These are phyloP conservation scores for Syngnathus acus DNA, from an alignment of 2,797 vertebrate genomes.

Conservation along the genomic window DNA sequence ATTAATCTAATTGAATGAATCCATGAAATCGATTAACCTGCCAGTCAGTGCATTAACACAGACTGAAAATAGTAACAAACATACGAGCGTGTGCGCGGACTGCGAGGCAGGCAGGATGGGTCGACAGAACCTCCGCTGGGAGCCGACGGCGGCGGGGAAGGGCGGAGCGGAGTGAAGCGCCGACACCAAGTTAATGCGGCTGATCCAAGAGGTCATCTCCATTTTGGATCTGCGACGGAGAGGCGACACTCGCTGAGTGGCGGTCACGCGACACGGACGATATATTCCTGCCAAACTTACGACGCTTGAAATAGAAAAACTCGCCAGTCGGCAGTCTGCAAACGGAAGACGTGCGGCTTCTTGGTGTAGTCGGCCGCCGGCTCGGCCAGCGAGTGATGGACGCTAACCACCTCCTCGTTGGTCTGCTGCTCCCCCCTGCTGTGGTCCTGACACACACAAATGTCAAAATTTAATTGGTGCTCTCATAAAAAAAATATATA, in stretches of 20 bases:
- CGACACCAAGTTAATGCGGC: constrained; percentile 82
- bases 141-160: constrained; percentile 85
- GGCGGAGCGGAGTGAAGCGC: constrained; percentile 85
- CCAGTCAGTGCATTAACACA: neutral
- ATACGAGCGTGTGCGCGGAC: constrained; percentile 60
- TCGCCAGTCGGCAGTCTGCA: constrained; percentile 88
- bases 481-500: too few species aligned
- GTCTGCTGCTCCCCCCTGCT: constrained; percentile 53
- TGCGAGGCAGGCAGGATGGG: constrained; percentile 79
- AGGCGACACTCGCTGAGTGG: neutral
- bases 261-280: neutral
- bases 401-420: constrained; percentile 80
- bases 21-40: neutral
- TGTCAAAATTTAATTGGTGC: too few species aligned
- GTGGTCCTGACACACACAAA: constrained; percentile 59
- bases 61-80: neutral
- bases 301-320: constrained; percentile 73
- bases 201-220: constrained; percentile 89
- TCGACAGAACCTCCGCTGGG: constrained; percentile 80
- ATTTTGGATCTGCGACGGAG: constrained; percentile 55
- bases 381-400: constrained; percentile 85
- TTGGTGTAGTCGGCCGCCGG: constrained; percentile 82
- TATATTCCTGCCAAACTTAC: constrained; percentile 50
- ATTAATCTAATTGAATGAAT: neutral
- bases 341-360: constrained; percentile 81